phyloP scores from a whole-genome alignment of 2,113 vertebrate genomes.

The Hyperopisus bebe region DNA sequence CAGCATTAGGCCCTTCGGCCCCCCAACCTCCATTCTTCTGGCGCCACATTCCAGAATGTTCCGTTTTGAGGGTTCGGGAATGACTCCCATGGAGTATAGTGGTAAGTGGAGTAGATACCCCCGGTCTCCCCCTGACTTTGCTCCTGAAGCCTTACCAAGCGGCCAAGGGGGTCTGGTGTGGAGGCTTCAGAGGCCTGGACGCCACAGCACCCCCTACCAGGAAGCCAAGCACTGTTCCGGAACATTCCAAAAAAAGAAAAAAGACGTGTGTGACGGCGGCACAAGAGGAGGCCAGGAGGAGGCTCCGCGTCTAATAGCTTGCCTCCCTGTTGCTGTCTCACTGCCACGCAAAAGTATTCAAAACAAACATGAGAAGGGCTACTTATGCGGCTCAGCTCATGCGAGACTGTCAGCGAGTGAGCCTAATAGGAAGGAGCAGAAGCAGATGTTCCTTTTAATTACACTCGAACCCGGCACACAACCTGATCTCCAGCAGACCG shows the following conservation, averaged over 20 bases:
- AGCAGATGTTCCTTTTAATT: slow-evolving; percentile 5
- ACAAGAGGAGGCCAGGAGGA: neutral
- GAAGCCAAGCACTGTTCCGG: neutral
- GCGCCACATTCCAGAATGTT: neutral
- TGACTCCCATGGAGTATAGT: neutral
- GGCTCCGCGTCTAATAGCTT: neutral
- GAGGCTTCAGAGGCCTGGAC: neutral
- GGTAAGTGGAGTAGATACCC: neutral
- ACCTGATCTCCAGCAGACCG: neutral
- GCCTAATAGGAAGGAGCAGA: neutral
- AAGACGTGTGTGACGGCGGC: neutral
- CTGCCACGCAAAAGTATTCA: neutral
- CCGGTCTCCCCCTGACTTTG: neutral
- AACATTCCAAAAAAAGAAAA: neutral
- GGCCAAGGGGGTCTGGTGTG: neutral
- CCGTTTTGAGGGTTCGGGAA: neutral
- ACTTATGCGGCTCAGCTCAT: too few relatives aligned
- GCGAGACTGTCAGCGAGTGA: neutral
- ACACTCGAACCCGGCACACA: neutral
- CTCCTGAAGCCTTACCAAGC: neutral
- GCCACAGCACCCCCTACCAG: neutral
- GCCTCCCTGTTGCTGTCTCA: too few relatives aligned
- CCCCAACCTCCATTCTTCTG: neutral
- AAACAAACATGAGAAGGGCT: neutral
- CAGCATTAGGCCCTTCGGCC: neutral